Conservation (phyloP, 2,888 invertebrate species). For the Drosophila melanocephala region DNA sequence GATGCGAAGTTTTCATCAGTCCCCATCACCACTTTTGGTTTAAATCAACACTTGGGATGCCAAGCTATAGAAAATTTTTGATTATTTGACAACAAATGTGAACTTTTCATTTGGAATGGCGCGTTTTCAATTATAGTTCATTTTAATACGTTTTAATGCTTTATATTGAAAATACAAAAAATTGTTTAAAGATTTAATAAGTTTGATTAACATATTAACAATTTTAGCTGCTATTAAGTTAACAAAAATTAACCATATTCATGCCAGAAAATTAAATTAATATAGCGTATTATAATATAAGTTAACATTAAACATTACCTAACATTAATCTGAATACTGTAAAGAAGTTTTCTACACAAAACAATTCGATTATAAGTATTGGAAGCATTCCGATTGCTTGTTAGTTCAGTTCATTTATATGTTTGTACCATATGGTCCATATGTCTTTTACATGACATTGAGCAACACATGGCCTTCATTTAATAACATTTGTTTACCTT, state of each 20-base stretch:
- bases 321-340: neutral
- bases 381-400: no score
- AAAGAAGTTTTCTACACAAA: neutral
- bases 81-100: constrained; percentile 19
- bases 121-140: neutral
- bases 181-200: neutral
- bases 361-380: neutral
- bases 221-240: neutral
- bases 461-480: neutral
- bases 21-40: constrained; percentile 34
- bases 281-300: neutral
- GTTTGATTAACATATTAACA: neutral
- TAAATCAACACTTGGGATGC: constrained; percentile 41
- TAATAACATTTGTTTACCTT: neutral
- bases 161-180: no score
- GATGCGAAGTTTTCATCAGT: constrained; percentile 27
- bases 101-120: constrained; percentile 7
- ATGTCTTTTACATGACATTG: neutral
- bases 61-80: constrained; percentile 32
- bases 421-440: no score
- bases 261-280: neutral
- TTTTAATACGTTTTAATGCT: neutral
- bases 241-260: neutral
- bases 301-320: neutral
- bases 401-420: neutral